phyloP scores from a whole-genome alignment of 2,797 vertebrate species.

The Esox masquinongy region DNA sequence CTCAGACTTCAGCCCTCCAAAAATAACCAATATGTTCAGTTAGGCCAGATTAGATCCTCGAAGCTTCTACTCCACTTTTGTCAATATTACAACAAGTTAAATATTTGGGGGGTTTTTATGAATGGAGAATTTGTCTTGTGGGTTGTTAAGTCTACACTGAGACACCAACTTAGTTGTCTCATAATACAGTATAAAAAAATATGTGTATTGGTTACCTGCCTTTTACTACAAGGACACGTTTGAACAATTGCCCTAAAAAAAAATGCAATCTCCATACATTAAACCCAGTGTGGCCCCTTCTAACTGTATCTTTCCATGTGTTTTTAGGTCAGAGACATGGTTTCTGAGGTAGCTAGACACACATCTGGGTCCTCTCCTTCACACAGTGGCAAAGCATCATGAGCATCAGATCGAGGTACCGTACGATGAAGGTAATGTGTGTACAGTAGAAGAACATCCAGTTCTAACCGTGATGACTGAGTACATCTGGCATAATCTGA shows the following conservation, averaged over 20 bases:
- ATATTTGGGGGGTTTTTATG: not conserved
- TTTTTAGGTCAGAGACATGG: slow-evolving; percentile 8
- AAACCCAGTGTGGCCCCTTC: not conserved
- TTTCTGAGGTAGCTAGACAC: not conserved
- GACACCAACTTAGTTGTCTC: not conserved
- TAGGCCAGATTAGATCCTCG: slow-evolving; percentile 57
- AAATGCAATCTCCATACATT: not conserved
- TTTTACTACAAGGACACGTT: not conserved
- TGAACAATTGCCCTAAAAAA: not conserved
- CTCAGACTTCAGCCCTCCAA: slow-evolving; percentile 53
- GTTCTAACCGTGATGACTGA: not conserved
- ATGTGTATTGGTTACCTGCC: not conserved
- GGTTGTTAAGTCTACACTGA: not conserved
- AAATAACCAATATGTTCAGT: slow-evolving; percentile 54
- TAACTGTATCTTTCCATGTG: not conserved
- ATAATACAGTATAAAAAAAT: not conserved
- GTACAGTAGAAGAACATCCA: not conserved
- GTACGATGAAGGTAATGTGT: not conserved
- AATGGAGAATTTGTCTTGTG: not conserved
- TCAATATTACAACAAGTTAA: slow-evolving; percentile 47
- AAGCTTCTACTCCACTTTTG: slow-evolving; percentile 65
- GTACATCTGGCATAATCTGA: not conserved
- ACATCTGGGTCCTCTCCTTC: slow-evolving; percentile 4
- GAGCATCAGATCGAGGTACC: not conserved
- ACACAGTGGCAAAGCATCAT: not conserved